These are phyloP conservation scores for Platanista minor DNA, from an alignment of 2,113 vertebrate genomes.

Conservation along the genomic window DNA sequence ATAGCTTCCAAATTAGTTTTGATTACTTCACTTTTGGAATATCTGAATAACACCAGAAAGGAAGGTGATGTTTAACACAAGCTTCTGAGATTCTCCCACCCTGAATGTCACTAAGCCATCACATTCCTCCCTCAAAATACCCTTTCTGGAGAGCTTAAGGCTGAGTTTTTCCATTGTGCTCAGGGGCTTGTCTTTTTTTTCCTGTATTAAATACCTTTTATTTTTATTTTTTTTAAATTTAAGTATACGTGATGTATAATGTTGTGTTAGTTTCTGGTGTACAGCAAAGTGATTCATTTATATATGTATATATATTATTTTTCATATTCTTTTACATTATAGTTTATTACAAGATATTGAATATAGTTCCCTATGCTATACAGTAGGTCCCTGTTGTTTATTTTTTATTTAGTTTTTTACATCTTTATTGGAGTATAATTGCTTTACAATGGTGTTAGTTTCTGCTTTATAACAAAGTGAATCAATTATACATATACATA, in stretches of 20 bases:
- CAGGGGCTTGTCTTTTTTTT: neutral
- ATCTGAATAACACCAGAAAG: neutral
- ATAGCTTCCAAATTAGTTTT: neutral
- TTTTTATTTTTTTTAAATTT: neutral
- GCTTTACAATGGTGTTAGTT: too few species aligned
- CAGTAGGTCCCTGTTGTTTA: too few species aligned
- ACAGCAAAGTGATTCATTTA: neutral
- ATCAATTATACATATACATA: too few species aligned
- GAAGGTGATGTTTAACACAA: neutral
- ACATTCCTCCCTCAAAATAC: neutral
- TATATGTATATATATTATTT: neutral
- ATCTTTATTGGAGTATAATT: too few species aligned
- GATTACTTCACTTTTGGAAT: neutral
- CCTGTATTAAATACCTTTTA: neutral
- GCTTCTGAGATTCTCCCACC: neutral
- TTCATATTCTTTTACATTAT: neutral
- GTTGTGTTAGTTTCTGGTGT: neutral
- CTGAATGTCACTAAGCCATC: neutral
- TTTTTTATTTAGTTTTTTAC: too few species aligned
- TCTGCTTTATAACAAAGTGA: too few species aligned
- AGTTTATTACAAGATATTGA: neutral
- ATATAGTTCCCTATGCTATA: neutral
- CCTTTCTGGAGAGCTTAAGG: neutral
- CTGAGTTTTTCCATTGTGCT: neutral
- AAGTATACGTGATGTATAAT: neutral